phyloP scores from a whole-genome alignment of 2,797 vertebrate species.

The Capromys pilorides region DNA sequence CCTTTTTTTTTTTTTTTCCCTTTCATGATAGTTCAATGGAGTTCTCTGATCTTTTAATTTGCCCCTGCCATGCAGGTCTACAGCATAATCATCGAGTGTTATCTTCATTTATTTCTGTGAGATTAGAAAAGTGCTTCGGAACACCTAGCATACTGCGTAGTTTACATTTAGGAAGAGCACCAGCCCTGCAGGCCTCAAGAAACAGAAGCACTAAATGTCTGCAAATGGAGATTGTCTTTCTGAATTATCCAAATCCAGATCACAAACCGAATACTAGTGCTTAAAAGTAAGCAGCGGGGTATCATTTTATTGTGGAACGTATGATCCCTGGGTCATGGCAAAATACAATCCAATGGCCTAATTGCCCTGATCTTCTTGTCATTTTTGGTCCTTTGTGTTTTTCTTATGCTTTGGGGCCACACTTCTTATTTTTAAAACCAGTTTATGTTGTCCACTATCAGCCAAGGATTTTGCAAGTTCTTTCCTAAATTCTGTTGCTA shows the following conservation, averaged over 20 bases:
- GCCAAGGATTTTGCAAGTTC: neutral
- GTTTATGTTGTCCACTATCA: slow-evolving; percentile 30
- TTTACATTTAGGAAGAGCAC: neutral
- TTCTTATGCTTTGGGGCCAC: neutral
- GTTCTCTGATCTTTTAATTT: slow-evolving; percentile 57
- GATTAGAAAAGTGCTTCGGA: slow-evolving; percentile 34
- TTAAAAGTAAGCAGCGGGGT: slow-evolving; percentile 30
- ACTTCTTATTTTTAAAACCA: slow-evolving; percentile 44
- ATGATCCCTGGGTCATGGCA: slow-evolving; percentile 23
- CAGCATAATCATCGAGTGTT: neutral
- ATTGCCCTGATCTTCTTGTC: neutral
- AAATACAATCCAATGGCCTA: slow-evolving; percentile 15
- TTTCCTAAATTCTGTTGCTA: slow-evolving; percentile 1
- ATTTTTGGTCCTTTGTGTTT: slow-evolving; percentile 28
- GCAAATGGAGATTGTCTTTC: neutral
- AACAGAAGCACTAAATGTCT: slow-evolving; percentile 10
- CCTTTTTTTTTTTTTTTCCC: neutral
- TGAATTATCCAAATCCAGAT: neutral
- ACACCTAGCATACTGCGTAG: neutral
- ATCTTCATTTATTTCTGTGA: neutral
- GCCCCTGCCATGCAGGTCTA: slow-evolving; percentile 15
- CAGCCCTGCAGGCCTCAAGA: neutral
- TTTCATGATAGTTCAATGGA: neutral
- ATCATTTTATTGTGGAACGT: slow-evolving; percentile 53
- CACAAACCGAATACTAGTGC: neutral